Evolutionary conservation across 2,888 invertebrate species (phyloP).

Genomic region (Boloria selene): DNA sequence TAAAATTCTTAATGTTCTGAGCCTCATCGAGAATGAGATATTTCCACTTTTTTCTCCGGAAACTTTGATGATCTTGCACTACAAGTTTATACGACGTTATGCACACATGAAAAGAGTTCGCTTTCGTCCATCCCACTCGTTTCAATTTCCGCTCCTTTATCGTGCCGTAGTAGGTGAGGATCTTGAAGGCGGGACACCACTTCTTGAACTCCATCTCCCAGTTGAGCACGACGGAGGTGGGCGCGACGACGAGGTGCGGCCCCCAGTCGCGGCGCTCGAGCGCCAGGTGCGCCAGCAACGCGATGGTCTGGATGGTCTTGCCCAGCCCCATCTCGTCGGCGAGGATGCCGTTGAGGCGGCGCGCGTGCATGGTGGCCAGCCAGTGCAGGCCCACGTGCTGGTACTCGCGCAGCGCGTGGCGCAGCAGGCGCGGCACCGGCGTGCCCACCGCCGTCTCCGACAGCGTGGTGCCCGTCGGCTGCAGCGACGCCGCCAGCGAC

Average conservation of each 20-base stretch:
- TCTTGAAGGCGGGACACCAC: constrained; percentile 99
- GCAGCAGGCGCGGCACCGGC: constrained; percentile 95
- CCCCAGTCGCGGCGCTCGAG: constrained; percentile 97
- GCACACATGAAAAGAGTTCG: constrained; percentile 98
- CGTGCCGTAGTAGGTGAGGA: constrained; percentile 98
- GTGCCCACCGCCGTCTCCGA: constrained; percentile 97
- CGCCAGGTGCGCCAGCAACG: constrained; percentile 95
- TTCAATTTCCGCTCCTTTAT: constrained; percentile 97
- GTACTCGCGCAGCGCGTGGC: constrained; percentile 95
- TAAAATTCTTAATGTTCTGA: constrained; percentile 99
- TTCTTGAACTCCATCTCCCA: constrained; percentile 99
- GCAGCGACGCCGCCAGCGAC: constrained; percentile 96
- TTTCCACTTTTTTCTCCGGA: constrained; percentile 98
- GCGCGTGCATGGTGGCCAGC: constrained; percentile 97
- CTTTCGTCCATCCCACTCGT: constrained; percentile 98
- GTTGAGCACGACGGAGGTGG: constrained; percentile 99
- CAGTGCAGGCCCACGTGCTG: constrained; percentile 99
- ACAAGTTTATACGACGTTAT: constrained; percentile 99
- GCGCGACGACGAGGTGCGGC: constrained; percentile 98
- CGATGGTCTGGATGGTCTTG: constrained; percentile 98
- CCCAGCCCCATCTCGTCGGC: constrained; percentile 99
- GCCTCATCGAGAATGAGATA: constrained; percentile 99
- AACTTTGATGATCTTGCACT: constrained; percentile 98
- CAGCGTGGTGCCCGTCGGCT: constrained; percentile 98
- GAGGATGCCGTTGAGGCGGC: constrained; percentile 96